Evolutionary conservation across 2,888 invertebrate species (phyloP), one percentile per base, ranked within the genome.

Genomic region (Rugalucina vietnamica): DNA sequence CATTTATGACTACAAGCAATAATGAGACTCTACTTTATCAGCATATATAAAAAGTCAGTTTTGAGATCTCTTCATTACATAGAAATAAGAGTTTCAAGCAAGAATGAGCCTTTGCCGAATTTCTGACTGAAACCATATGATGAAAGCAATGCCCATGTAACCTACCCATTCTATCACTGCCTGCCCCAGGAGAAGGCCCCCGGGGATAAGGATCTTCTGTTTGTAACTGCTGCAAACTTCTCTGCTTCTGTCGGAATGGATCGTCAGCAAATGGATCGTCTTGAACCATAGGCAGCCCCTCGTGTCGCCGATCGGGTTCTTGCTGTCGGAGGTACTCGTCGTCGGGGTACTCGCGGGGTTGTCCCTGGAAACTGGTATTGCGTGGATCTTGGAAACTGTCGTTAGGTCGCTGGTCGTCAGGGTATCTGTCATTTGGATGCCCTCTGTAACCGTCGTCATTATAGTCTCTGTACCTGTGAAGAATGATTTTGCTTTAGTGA

Each of bases 221-320:
- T 60, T 78, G 43, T n/a, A n/a, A 70, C 82, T 87, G 85, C 39
- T 83, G 76, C 73, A 86, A 27, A 79, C 85, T 81, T 76, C 84
- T 81, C 82, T 88, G 86, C 71, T 91, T 90, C 65, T 92, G 90
- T 77, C 89, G 88, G 84, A 93, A 93, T 0, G 92, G 93, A 82
- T 93, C 93, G 75, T 93, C 91, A 8, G 93, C 92, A 88, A 93
- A 93, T 3, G 93, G 93, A 74, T 93, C 92, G 43, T 86, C 84
- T 76, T 89, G 90, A 21, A 93, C 91, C 43, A 89, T 91, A 14
- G 93, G 93, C 32, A 93, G 87, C 2, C 93, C 93, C 37, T 93
- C 91, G 78, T 90, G 91, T 60, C 90, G 87, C 21, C 82, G 73
- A 37, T 90, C 87, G 12, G 78, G 79, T 8, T 86, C 87, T 32